phyloP scores from a whole-genome alignment of 2,888 invertebrate species.

The Orchesella flavescens region DNA sequence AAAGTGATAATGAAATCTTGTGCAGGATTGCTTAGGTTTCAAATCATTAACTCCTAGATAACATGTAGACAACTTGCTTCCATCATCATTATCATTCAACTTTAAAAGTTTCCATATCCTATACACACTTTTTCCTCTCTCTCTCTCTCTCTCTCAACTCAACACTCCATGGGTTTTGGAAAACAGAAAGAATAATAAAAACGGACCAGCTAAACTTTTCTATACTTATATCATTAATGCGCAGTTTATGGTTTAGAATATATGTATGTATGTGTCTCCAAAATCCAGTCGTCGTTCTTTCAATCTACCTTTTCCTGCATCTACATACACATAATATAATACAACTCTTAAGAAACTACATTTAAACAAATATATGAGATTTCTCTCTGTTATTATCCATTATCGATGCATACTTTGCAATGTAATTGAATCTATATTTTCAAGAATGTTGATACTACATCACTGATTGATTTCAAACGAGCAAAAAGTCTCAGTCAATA shows the following conservation, averaged over 20 bases:
- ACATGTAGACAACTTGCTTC: too few species aligned
- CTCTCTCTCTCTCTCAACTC: too few species aligned
- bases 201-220: background rate
- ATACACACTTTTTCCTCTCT: too few species aligned
- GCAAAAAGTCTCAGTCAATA: slow-evolving; percentile 42
- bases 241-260: background rate
- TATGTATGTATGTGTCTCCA: background rate
- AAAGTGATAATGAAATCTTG: too few species aligned
- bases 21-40: too few species aligned
- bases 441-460: slow-evolving; percentile 30
- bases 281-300: background rate
- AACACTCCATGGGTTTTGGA: background rate
- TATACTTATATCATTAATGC: background rate
- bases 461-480: slow-evolving; percentile 34
- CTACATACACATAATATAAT: too few species aligned
- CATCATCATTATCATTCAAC: too few species aligned
- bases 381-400: slow-evolving; percentile 52
- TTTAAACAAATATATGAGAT: slow-evolving; percentile 43
- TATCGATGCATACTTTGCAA: slow-evolving; percentile 54
- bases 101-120: too few species aligned
- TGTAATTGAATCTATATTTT: slow-evolving; percentile 22
- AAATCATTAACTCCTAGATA: too few species aligned
- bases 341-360: slow-evolving; percentile 3
- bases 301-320: background rate
- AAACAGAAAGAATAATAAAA: background rate